Evolutionary conservation across 1,140 invertebrate species (phyloP).

Genomic region (Bombyx mandarina): DNA sequence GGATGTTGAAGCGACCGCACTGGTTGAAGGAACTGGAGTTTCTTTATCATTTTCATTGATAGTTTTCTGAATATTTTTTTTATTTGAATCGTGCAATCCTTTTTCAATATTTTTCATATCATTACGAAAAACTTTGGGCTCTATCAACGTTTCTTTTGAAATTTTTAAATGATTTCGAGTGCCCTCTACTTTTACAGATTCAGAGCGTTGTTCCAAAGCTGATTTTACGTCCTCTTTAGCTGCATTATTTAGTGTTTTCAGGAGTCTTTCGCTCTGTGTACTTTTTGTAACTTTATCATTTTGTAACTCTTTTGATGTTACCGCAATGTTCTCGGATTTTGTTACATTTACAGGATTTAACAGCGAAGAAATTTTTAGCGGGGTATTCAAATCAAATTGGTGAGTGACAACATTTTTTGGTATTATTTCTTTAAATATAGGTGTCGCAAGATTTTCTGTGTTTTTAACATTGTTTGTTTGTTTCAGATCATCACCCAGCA

Average conservation of each 20-base stretch:
- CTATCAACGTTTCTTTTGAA: too few relatives aligned
- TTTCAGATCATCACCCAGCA: too few relatives aligned
- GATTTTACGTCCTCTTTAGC: too few relatives aligned
- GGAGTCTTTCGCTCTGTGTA: neutral
- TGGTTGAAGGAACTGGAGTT: neutral
- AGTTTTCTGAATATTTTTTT: neutral
- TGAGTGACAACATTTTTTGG: too few relatives aligned
- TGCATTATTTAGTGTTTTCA: too few relatives aligned
- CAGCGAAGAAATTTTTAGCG: slow-evolving; percentile 51
- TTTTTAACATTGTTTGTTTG: neutral
- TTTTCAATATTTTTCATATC: slow-evolving; percentile 4
- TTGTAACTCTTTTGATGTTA: neutral
- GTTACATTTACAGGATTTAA: slow-evolving; percentile 37
- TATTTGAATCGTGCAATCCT: neutral
- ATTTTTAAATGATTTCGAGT: too few relatives aligned
- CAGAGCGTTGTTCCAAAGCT: too few relatives aligned
- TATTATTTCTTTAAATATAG: too few relatives aligned
- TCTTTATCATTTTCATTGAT: too few relatives aligned
- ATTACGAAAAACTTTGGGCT: neutral
- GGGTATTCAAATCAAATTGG: slow-evolving; percentile 22
- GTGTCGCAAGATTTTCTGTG: neutral
- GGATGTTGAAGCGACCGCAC: neutral
- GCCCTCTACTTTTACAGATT: too few relatives aligned
- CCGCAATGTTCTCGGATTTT: slow-evolving; percentile 1
- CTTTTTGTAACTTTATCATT: slow-evolving; percentile 1